Conservation (phyloP, 2,888 invertebrate species). For the Shargacucullia verbasci region DNA sequence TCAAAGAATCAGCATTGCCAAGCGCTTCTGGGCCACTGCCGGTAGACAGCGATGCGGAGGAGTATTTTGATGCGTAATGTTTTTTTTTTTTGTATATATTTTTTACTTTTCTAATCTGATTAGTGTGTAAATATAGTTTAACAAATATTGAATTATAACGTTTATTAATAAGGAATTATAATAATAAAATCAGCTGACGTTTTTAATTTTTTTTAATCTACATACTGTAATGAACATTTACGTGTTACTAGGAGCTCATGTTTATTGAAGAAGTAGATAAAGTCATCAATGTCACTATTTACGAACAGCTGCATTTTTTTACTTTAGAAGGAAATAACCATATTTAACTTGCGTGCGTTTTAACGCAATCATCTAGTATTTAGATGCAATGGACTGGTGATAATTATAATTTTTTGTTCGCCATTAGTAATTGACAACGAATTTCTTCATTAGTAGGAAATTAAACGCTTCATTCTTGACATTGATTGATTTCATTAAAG, state of each 20-base stretch:
- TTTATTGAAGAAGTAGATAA: constrained; percentile 28
- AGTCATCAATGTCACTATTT: constrained; percentile 34
- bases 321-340: constrained; percentile 26
- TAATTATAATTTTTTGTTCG: constrained; percentile 27
- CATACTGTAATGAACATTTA: constrained; percentile 1
- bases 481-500: constrained; percentile 27
- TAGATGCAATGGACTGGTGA: constrained; percentile 22
- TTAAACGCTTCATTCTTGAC: constrained; percentile 14
- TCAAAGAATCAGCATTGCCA: too few relatives aligned
- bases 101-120: too few relatives aligned
- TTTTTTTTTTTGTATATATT: too few relatives aligned
- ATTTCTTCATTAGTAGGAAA: constrained; percentile 10
- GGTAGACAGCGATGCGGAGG: too few relatives aligned
- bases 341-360: constrained; percentile 30
- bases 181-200: too few relatives aligned
- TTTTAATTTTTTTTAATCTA: too few relatives aligned
- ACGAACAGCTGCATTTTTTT: constrained; percentile 27
- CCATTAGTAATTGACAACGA: constrained; percentile 24
- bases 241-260: constrained; percentile 31
- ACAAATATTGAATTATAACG: too few relatives aligned
- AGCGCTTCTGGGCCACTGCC: too few relatives aligned
- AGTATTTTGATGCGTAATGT: too few relatives aligned
- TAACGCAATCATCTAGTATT: constrained; percentile 2
- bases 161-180: too few relatives aligned
- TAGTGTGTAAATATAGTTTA: too few relatives aligned